Base-by-base conservation (phyloP, 2,797 vertebrate species). In the Megaceryle alcyon region DNA sequence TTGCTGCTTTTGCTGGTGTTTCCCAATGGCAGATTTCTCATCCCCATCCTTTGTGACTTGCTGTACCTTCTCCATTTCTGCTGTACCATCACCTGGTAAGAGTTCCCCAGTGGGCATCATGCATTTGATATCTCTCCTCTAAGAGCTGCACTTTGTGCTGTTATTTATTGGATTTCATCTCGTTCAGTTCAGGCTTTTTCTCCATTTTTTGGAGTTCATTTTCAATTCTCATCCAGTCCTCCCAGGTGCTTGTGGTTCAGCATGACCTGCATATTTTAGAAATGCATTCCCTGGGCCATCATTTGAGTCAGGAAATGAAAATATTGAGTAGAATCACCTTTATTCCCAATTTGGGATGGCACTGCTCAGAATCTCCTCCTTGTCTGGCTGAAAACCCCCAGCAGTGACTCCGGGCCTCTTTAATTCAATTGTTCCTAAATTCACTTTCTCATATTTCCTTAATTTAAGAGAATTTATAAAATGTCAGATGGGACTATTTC, bases 381-480 rank as follows among this genome's bases (percentile, higher is more conserved):
- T 12, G 4, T 69, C n/a, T 63, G 66, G 19, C 63, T 85, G 75
- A 93, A 88, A 94, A 61, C 12, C 70, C 51, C 31, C 26, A 15
- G 8, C 54, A 72, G 49, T 56, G 76, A 77, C 56, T 71, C 64
- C 51, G 41, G 41, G 26, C 43, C 12, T 56, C 31, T 66, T 86
- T 71, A 89, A 57, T 54, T 70, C 63, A 66, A 25, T 85, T 73
- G 29, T 33, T 82, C 33, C 56, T 91, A 70, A 80, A 77, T 66
- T 82, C 14, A 49, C 26, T 69, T 72, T 56, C 80, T 37, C 2
- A 0, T 48, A 78, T 91, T 81, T 88, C 33, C 79, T 75, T 89
- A 82, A 87, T 88, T 88, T 60, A 49, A 53, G 35, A 44, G 31
- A 81, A 71, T 44, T 56, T 63, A 35, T 89, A 56, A 92, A 72